Conservation (phyloP, 2,888 invertebrate genomes). For the Cancer borealis region DNA sequence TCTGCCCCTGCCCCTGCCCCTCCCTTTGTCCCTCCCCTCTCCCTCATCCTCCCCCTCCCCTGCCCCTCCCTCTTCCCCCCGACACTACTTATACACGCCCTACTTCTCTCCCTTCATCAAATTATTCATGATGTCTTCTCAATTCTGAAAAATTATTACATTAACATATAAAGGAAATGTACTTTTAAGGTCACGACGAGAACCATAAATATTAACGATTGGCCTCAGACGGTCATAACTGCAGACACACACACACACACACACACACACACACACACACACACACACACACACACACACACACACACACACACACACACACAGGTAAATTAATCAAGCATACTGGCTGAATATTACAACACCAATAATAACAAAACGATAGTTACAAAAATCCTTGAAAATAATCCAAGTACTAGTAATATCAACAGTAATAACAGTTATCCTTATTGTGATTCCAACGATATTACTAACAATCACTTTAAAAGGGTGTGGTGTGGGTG, state of each 20-base stretch:
- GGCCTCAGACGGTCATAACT: no score
- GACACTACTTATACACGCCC: not conserved
- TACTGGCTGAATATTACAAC: no score
- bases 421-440: not conserved
- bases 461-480: not conserved
- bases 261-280: slow-evolving; percentile 8
- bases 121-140: not conserved
- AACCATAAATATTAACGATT: no score
- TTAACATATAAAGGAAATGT: no score
- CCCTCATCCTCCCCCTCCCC: not conserved
- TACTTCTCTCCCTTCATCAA: not conserved
- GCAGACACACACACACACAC: not conserved
- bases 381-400: not conserved
- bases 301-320: no score
- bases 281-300: slow-evolving; percentile 7
- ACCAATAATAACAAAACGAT: not conserved
- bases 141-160: no score
- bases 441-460: not conserved
- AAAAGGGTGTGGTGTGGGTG: not conserved
- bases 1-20: not conserved
- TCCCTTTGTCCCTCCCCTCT: not conserved
- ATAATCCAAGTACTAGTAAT: not conserved
- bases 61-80: not conserved
- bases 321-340: no score
- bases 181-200: no score